Percentiles rank a stretch among this genome's conserved stretches.
Evolutionary conservation across 2,113 vertebrate species (phyloP).

Genomic region (Nothobranchius furzeri): DNA sequence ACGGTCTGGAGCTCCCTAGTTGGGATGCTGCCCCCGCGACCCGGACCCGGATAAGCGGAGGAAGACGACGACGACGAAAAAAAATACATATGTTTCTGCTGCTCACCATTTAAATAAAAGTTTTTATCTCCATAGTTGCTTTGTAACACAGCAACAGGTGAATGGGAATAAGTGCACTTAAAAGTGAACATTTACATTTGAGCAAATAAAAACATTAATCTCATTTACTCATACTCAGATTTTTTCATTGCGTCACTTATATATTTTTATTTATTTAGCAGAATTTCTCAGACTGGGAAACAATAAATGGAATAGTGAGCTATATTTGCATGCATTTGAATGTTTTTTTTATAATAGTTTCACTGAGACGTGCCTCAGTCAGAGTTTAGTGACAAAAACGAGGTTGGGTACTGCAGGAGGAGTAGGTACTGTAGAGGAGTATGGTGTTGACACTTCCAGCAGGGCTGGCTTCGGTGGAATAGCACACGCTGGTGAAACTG

Average conservation of each 20-base stretch:
- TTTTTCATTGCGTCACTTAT: constrained; percentile 2
- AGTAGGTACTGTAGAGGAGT: constrained; percentile 18
- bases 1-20: no score
- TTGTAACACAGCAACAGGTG: no score
- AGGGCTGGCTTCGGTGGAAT: constrained; percentile 33
- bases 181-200: constrained; percentile 57
- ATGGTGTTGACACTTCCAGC: constrained; percentile 35
- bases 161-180: constrained; percentile 17
- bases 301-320: constrained; percentile 44
- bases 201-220: constrained; percentile 30
- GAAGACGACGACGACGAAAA: no score
- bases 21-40: no score
- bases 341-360: constrained; percentile 40
- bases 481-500: constrained; percentile 50
- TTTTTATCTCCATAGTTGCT: no score
- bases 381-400: constrained; percentile 17
- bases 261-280: constrained; percentile 48
- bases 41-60: no score
- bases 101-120: no score
- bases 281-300: constrained; percentile 34
- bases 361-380: background rate
- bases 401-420: constrained; percentile 19
- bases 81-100: no score
- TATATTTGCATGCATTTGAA: constrained; percentile 43
- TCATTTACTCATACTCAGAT: constrained; percentile 26